phyloP scores from a whole-genome alignment of 2,113 vertebrate species.

The Vidua macroura region DNA sequence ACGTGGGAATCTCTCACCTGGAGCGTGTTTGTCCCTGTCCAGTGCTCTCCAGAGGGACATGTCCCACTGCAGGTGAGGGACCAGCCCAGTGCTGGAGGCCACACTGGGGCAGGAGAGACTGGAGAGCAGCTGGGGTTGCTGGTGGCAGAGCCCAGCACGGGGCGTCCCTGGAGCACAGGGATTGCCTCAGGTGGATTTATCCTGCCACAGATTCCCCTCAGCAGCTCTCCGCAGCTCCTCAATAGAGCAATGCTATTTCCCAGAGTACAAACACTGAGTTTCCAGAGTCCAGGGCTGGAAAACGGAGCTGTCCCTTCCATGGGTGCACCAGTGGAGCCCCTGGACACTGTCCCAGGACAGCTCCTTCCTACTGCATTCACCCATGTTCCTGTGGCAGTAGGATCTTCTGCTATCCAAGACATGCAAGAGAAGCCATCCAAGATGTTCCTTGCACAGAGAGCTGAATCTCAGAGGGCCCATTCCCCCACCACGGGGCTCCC shows the following conservation, averaged over 20 bases:
- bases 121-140: not conserved
- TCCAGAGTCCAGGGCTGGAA: not conserved
- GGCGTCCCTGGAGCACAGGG: not conserved
- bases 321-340: not conserved
- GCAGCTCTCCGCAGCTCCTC: not conserved
- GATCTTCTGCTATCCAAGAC: not conserved
- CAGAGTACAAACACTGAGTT: not conserved
- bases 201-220: not conserved
- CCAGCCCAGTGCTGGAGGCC: not conserved
- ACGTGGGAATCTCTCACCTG: accelerated
- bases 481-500: accelerated
- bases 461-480: not conserved
- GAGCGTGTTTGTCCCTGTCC: not conserved
- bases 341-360: not conserved
- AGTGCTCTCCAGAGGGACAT: not conserved
- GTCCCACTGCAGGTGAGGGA: too few relatives aligned
- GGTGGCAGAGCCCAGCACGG: not conserved
- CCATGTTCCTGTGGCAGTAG: not conserved
- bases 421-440: not conserved
- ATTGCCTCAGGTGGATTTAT: not conserved
- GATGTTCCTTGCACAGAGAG: not conserved
- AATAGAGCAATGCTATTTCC: not conserved
- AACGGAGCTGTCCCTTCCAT: not conserved
- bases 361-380: not conserved
- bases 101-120: not conserved